Evolutionary conservation across 2,113 vertebrate species (phyloP), one percentile per base, ranked within the genome.

Genomic region (Misgurnus anguillicaudatus): DNA sequence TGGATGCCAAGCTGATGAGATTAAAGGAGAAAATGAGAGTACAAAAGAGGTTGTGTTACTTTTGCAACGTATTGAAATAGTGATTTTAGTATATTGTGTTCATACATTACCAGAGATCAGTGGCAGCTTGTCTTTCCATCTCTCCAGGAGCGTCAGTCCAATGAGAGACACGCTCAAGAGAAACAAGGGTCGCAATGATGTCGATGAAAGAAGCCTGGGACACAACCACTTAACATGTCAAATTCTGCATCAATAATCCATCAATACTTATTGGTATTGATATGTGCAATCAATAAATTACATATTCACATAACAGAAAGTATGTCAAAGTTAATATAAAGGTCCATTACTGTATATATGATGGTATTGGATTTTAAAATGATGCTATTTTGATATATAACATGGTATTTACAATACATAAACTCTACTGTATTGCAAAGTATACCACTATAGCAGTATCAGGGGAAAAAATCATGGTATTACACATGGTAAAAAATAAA

Each of bases 141-240:
- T 92, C 79, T 98, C 96, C 92, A 99, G 83, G 3, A 98, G 87
- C 82, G 97, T 90, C 17, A 98, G 88, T 24, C 93, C 94, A 85
- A 99, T 86, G 80, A 98, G 92, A 11, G 94, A 94, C 82, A 95
- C 85, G 75, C 96, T 95, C 75, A 98, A 82, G 19, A 99, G 88
- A 88, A 98, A 99, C 31, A 98, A 70, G 24, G 97, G 96, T 75
- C 98, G 92, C 65, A 97, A 87, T 55, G 95, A 95, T 3, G 96
- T 95, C 79, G 95, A 97, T 0, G 97, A 98, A 87, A 99, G 89
- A 66, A 99, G 87, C 97, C 98, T 98, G 89, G 4, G 81, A 88
- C 10, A 62, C 47, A 61, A 13, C 5, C 6, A 39, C 24, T 39
- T 57, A 39, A 41, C 17, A 17, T 4, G 9, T 60, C 13, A 58